phyloP scores from a whole-genome alignment of 2,113 vertebrate genomes.

The Crotalus helleri region DNA sequence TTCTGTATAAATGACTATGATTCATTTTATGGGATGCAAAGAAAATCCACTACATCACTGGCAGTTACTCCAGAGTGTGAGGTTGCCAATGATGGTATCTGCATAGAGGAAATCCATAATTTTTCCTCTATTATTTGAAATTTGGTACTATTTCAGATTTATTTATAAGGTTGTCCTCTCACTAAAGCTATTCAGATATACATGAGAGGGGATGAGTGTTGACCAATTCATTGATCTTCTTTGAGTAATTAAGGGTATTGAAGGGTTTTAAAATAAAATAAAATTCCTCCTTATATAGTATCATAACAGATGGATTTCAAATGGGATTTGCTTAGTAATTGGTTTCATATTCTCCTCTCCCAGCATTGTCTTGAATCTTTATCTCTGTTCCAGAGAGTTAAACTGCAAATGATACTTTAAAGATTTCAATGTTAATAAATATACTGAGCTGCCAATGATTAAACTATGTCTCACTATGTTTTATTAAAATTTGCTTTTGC shows the following conservation, averaged over 20 bases:
- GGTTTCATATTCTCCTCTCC: background rate
- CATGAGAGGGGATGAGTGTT: background rate
- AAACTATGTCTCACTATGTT: background rate
- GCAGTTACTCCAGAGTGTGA: background rate
- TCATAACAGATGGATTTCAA: conserved; percentile 22
- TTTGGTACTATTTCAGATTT: background rate
- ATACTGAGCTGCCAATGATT: background rate
- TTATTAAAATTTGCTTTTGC: background rate
- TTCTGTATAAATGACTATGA: background rate
- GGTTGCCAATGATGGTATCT: background rate
- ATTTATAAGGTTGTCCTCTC: background rate
- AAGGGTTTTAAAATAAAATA: background rate
- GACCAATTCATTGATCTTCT: background rate
- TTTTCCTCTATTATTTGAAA: background rate
- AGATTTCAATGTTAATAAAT: background rate
- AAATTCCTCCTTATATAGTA: too few species aligned
- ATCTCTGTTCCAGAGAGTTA: background rate
- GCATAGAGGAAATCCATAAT: background rate
- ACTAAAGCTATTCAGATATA: background rate
- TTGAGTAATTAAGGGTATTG: background rate
- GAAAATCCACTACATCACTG: background rate
- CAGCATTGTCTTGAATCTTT: background rate
- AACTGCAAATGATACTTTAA: background rate
- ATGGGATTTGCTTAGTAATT: conserved; percentile 11
- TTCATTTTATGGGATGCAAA: background rate